Evolutionary conservation across 92 coral and sea anemone genomes (phyloP).

Genomic region (Scolanthus callimorphus): DNA sequence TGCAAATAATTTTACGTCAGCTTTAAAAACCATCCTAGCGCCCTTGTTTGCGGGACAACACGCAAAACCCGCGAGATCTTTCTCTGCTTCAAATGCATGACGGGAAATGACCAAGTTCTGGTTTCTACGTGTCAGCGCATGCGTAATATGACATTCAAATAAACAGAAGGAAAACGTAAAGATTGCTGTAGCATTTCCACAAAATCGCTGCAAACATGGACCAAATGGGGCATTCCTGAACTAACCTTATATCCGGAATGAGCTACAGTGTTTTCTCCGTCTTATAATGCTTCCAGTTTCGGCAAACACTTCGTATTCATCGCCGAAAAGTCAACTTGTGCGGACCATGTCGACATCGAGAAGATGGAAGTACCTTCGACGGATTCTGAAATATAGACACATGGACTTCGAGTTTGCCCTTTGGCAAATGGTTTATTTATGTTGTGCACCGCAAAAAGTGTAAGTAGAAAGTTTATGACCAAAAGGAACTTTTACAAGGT

Average conservation of each 20-base stretch:
- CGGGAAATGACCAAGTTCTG: slow-evolving; percentile 52
- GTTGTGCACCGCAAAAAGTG: slow-evolving; percentile 96
- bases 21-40: no score
- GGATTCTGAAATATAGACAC: slow-evolving; percentile 90
- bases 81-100: slow-evolving; percentile 36
- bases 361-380: slow-evolving; percentile 90
- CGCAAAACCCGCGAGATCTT: no score
- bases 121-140: slow-evolving; percentile 99
- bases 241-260: no score
- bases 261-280: no score
- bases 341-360: slow-evolving; percentile 72
- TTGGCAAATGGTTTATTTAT: slow-evolving; percentile 98
- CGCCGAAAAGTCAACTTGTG: slow-evolving; percentile 63
- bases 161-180: neutral
- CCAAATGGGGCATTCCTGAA: no score
- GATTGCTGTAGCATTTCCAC: no score
- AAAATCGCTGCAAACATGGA: no score
- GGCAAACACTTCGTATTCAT: slow-evolving; percentile 61
- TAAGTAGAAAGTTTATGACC: slow-evolving; percentile 62
- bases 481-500: no score
- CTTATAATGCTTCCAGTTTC: slow-evolving; percentile 53
- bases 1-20: no score
- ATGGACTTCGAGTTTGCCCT: slow-evolving; percentile 99
- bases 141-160: no score
- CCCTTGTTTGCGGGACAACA: no score